Conservation (phyloP, 2,888 invertebrate species). For the Polyommatus iphigenia region DNA sequence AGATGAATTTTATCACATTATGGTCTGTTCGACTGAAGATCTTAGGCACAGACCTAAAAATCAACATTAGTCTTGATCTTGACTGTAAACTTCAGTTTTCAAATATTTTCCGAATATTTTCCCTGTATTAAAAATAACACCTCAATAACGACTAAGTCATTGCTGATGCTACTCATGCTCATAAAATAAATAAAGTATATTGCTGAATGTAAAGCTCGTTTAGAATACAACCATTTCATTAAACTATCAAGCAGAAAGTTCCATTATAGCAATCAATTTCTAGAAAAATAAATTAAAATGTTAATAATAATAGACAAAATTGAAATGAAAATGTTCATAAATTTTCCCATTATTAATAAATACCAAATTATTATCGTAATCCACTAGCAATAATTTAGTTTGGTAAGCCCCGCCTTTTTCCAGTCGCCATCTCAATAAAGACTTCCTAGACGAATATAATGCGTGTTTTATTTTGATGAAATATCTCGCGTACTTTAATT, state of each 20-base stretch:
- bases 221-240: not conserved
- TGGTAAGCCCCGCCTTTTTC: constrained; percentile 69
- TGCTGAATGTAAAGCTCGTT: not conserved
- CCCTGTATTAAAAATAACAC: too few species aligned
- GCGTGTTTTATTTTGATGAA: constrained; percentile 69
- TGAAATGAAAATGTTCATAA: not conserved
- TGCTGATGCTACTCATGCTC: too few species aligned
- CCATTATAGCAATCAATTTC: not conserved
- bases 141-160: too few species aligned
- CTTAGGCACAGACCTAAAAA: too few species aligned
- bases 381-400: constrained; percentile 37
- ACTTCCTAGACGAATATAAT: constrained; percentile 69
- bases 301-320: constrained; percentile 7
- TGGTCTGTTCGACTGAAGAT: too few species aligned
- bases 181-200: not conserved
- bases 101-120: too few species aligned
- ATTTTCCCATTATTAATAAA: constrained; percentile 9
- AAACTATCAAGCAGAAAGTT: not conserved
- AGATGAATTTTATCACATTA: too few species aligned
- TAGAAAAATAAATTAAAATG: not conserved
- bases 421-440: constrained; percentile 78
- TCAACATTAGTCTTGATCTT: too few species aligned
- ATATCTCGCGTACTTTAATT: constrained; percentile 68
- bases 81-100: too few species aligned
- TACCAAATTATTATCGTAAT: constrained; percentile 14